Evolutionary conservation across 2,888 invertebrate species (phyloP), one percentile per base, ranked within the genome.

Genomic region (Cinara cedri): DNA sequence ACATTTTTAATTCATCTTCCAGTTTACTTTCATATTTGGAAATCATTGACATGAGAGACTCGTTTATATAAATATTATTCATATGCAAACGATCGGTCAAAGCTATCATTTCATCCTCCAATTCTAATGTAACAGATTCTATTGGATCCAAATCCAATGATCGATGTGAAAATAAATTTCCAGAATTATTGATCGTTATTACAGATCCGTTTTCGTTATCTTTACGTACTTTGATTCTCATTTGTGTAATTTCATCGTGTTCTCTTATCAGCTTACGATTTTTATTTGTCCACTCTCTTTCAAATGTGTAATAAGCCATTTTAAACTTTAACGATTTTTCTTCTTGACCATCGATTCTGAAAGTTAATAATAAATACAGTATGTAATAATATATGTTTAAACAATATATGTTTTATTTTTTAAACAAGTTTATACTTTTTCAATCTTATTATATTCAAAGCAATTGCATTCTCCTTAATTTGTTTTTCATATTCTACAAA

Each of bases 1-100:
- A 74, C 4, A 0, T 10, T 63, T 51, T 63, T 0, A 74, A 9
- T 19, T 62, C 62, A 2, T 42, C 63, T 34, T 74, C 42, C 19
- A 74, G 14, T 14, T 34, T 6, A 1, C 42, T 51, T 16, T 63
- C 54, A 19, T 51, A 51, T 16, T 51, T 54, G 14, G 34, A 16
- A 8, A 74, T 74, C 21, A 63, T 19, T 3, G 13, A 8, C 3
- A 16, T 14, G 10, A 74, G 63, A 2, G 63, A 21, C 21, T 21
- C 63, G 16, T 51, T 63, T 51, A 74, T 63, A 16, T 74, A 46
- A 21, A 42, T 49, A 11, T 74, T 74, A 10, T 11, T 63, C 16
- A n/a, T 1, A 16, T 51, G 63, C 34, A 74, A 74, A n/a, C 44
- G 10, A 11, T 16, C 19, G 14, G 19, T 49, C 19, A 74, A 13